phyloP scores from a whole-genome alignment of 2,797 vertebrate species.

The Pachyuromys duprasi region DNA sequence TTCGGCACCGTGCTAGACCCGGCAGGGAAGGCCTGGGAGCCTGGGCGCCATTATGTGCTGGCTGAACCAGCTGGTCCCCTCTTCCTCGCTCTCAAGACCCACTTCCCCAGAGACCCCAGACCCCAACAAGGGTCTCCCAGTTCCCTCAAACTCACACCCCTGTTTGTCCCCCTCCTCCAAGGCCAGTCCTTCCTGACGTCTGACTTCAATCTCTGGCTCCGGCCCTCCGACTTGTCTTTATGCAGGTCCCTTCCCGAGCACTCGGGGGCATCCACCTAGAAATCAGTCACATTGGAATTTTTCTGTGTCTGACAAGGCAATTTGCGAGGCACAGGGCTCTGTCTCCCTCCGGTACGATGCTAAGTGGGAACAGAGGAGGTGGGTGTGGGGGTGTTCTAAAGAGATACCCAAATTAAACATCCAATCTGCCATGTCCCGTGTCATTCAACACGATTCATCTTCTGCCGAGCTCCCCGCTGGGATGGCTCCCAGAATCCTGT shows the following conservation, averaged over 20 bases:
- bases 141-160: neutral
- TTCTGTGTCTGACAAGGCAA: conserved; percentile 42
- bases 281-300: conserved; percentile 48
- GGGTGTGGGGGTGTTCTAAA: conserved; percentile 63
- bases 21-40: neutral
- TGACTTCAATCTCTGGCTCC: conserved; percentile 1
- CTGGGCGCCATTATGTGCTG: neutral
- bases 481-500: conserved; percentile 1
- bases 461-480: conserved; percentile 35
- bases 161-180: neutral
- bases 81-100: neutral
- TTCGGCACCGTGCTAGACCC: neutral
- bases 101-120: neutral
- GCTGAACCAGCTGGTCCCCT: neutral
- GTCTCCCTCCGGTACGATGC: conserved; percentile 22
- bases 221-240: neutral
- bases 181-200: neutral
- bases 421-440: conserved; percentile 73
- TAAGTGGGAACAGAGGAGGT: conserved; percentile 51
- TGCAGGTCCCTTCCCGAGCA: neutral
- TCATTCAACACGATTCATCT: conserved; percentile 68
- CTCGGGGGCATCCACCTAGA: neutral
- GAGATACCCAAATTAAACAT: conserved; percentile 75
- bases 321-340: conserved; percentile 35
- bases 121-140: neutral